These are phyloP conservation scores for Platorchestia sp. DNA, from an alignment of 1,140 invertebrate species.

Conservation along the genomic window DNA sequence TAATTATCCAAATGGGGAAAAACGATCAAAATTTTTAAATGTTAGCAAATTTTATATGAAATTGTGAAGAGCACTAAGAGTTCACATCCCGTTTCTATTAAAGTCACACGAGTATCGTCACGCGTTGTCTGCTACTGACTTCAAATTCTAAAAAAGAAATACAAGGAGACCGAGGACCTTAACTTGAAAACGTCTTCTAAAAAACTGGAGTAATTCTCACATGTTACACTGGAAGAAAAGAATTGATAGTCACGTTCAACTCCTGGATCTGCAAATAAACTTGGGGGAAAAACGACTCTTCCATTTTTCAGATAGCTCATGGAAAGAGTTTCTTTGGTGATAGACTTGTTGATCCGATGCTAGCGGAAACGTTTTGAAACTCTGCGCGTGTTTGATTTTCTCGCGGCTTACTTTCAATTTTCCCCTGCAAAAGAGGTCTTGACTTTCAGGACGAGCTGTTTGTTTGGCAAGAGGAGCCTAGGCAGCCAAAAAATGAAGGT, in stretches of 20 bases:
- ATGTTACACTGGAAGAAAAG: background rate
- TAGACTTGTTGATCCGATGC: background rate
- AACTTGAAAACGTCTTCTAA: background rate
- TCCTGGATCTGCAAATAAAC: background rate
- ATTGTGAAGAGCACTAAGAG: too few species aligned
- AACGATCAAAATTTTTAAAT: too few species aligned
- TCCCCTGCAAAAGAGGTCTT: background rate
- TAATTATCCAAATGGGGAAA: too few species aligned
- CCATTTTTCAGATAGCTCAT: background rate
- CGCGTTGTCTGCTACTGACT: too few species aligned
- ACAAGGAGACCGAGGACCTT: background rate
- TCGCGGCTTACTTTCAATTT: background rate
- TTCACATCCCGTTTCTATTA: too few species aligned
- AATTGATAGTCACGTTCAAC: background rate
- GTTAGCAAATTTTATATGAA: too few species aligned
- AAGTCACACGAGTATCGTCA: too few species aligned
- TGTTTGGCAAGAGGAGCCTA: background rate
- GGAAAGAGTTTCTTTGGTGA: background rate
- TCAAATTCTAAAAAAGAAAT: too few species aligned
- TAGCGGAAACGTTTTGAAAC: background rate
- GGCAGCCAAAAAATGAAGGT: background rate
- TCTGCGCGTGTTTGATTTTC: background rate
- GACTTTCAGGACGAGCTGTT: background rate
- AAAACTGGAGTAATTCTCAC: background rate
- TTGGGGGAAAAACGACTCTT: background rate